phyloP scores from a whole-genome alignment of 1,140 invertebrate genomes.

The Drosophila nigromelanica region DNA sequence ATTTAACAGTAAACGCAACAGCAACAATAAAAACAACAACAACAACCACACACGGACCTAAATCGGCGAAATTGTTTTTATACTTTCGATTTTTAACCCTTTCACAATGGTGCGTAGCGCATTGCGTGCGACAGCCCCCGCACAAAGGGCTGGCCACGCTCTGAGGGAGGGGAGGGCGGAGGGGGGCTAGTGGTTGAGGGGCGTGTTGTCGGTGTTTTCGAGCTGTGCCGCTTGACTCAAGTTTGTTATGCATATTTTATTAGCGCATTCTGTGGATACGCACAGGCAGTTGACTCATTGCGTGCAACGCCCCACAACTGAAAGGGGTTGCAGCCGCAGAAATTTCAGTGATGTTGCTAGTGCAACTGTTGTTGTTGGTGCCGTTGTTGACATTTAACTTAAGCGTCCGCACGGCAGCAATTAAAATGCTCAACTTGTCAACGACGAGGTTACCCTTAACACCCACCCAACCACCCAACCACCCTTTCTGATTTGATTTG shows the following conservation, averaged over 20 bases:
- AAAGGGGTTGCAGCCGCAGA: constrained; percentile 56
- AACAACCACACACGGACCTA: constrained; percentile 29
- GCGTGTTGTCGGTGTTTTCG: background rate
- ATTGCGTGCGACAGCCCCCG: constrained; percentile 39
- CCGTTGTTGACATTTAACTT: constrained; percentile 45
- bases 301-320: constrained; percentile 48
- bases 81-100: constrained; percentile 62
- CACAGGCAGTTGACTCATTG: constrained; percentile 79
- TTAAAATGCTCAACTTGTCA: constrained; percentile 82
- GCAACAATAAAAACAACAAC: no score
- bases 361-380: constrained; percentile 34
- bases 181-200: constrained; percentile 19
- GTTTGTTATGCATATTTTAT: constrained; percentile 82
- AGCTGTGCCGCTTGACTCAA: constrained; percentile 38
- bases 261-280: constrained; percentile 80
- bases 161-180: constrained; percentile 10
- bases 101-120: constrained; percentile 46
- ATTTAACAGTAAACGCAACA: constrained; percentile 59
- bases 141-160: no score
- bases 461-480: constrained; percentile 17
- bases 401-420: constrained; percentile 75
- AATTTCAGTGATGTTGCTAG: constrained; percentile 25
- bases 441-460: constrained; percentile 58
- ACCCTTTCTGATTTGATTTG: constrained; percentile 65
- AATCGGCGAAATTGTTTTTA: constrained; percentile 69